Base-by-base conservation (phyloP, 2,888 invertebrate species). In the Metallyticus violacea region DNA sequence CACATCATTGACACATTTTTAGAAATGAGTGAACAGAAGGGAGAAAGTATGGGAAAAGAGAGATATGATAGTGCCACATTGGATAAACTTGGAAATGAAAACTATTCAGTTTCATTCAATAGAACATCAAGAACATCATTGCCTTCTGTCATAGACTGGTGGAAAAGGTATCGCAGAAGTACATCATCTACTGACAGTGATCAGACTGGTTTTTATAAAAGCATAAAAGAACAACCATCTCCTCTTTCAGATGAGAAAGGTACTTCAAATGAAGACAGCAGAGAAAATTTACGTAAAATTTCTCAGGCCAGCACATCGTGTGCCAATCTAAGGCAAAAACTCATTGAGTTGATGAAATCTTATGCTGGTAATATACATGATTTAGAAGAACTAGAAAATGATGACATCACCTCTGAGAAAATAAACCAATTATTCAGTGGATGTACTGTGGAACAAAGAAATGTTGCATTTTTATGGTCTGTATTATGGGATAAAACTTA, bases 391-490 rank as follows among this genome's bases (percentile, higher is more conserved):
- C 93, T 97, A 88, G 97, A 97, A 91, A 93, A 93, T 86, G 95
- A 95, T 85, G 94, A 94, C 89, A 93, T 95, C 85, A 93, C 93
- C 26, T 92, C 93, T 22, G 95, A 95, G 62, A 93, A 94, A 87
- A 91, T 93, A 0, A 91, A 91, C 5, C 91, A 91, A 77, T 93
- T 93, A 26, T 93, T 95, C 86, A 92, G 93, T 29, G 91, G 93
- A 2, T 94, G 95, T 15, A 93, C 94, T 2, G 95, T 95, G 88
- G 92, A 94, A 0, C 97, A 97, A 90, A 94, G 95, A 89, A 95
- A 96, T 91, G 94, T 95, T 1, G 93, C 95, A 76, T 93, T 96
- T 87, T 92, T 97, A 88, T 96, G 96, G 95, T 94, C 95, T 2
- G 95, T 96, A 6, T 96, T 96, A 89, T 92, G 96, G 85, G 95